A percentile compares a stretch with the other conserved stretches of the same genome.
These are phyloP conservation scores for Lutjanus erythropterus DNA, from an alignment of 2,113 vertebrate genomes.

Conservation along the genomic window DNA sequence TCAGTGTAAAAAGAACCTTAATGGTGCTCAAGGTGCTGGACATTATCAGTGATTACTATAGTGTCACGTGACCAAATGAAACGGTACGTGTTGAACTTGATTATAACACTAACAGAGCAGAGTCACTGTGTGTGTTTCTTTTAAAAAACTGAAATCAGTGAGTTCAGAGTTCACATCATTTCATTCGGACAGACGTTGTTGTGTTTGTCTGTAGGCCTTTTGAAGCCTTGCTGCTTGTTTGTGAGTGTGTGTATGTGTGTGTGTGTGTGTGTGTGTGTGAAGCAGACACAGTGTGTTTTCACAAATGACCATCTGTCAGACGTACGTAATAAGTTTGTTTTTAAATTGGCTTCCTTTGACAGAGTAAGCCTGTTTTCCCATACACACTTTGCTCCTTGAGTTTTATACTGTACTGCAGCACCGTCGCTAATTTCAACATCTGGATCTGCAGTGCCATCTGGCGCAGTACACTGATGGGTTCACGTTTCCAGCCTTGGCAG, in stretches of 20 bases:
- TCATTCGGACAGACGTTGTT: background rate
- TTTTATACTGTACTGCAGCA: background rate
- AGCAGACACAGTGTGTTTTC: background rate
- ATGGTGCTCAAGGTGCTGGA: constrained; percentile 58
- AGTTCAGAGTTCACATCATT: background rate
- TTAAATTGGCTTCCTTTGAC: background rate
- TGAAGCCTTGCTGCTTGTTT: constrained; percentile 40
- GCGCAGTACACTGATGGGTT: background rate
- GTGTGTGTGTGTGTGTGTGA: background rate
- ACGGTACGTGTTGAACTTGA: constrained; percentile 44
- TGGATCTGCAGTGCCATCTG: background rate
- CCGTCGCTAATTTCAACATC: background rate
- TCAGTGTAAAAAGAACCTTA: constrained; percentile 29
- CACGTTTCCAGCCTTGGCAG: background rate
- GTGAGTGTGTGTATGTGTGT: background rate
- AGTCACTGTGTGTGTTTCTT: background rate
- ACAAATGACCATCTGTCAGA: constrained; percentile 3
- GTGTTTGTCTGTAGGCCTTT: constrained; percentile 4
- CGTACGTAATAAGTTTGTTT: background rate
- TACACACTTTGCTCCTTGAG: background rate
- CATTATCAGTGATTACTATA: constrained; percentile 30
- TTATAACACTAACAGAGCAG: constrained; percentile 21
- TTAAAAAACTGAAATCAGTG: background rate
- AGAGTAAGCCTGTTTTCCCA: background rate
- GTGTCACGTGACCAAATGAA: constrained; percentile 60